phyloP scores from a whole-genome alignment of 92 coral and sea anemone genomes.

The Porites evermanni region DNA sequence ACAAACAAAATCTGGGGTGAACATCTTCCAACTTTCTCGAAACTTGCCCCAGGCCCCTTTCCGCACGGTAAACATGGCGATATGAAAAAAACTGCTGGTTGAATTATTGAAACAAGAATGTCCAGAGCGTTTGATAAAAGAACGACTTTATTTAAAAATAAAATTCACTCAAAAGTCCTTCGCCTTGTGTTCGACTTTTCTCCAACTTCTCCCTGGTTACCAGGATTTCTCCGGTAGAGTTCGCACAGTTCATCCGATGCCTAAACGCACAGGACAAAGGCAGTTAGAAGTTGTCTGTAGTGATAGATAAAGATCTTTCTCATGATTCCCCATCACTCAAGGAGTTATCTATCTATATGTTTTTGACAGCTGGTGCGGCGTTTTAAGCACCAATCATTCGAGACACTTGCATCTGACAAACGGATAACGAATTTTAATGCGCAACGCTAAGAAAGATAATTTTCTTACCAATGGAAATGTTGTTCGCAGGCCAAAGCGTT shows the following conservation, averaged over 20 bases:
- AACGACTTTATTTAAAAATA: conserved; percentile 61
- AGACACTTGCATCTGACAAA: too few relatives aligned
- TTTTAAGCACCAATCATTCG: too few relatives aligned
- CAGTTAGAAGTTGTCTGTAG: neutral
- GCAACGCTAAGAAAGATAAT: neutral
- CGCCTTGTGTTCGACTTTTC: conserved; percentile 57
- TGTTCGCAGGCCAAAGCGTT: conserved; percentile 89
- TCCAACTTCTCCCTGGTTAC: conserved; percentile 87
- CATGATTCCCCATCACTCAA: too few relatives aligned
- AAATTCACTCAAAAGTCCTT: conserved; percentile 94
- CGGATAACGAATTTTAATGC: neutral
- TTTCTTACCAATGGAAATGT: conserved; percentile 92
- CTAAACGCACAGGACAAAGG: conserved; percentile 42
- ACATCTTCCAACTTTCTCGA: neutral
- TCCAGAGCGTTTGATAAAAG: neutral
- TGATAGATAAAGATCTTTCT: too few relatives aligned
- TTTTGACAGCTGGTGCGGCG: too few relatives aligned
- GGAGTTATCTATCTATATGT: too few relatives aligned
- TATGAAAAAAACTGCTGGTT: too few relatives aligned
- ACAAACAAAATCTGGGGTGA: too few relatives aligned
- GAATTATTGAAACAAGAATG: neutral
- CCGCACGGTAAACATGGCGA: too few relatives aligned
- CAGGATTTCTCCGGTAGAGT: conserved; percentile 77
- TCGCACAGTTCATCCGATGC: conserved; percentile 97
- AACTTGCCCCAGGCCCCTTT: neutral